A percentile compares a stretch with the other conserved stretches of the same genome.
These are phyloP conservation scores for Drosophila rufa DNA, from an alignment of 1,140 invertebrate genomes.

Conservation along the genomic window DNA sequence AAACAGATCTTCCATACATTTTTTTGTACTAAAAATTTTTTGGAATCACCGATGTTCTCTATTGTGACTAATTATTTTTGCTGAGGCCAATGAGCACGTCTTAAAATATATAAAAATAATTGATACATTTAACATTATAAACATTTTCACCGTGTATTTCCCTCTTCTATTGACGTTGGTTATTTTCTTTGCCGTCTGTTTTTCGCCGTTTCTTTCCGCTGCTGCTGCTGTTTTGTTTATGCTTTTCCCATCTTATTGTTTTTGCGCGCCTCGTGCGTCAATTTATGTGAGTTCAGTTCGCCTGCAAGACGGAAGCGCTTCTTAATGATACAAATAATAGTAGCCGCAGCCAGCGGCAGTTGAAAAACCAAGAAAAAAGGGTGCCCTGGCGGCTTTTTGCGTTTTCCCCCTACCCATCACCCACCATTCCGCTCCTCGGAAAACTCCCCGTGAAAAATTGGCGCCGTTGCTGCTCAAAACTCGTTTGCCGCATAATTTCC, in stretches of 20 bases:
- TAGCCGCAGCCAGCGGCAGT: conserved; percentile 21
- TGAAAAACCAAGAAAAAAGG: conserved; percentile 39
- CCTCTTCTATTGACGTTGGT: conserved; percentile 8
- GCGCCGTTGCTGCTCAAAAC: conserved; percentile 52
- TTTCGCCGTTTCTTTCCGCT: conserved; percentile 32
- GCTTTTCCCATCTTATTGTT: conserved; percentile 69
- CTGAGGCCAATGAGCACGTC: neutral
- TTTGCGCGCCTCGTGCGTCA: conserved; percentile 65
- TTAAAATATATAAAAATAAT: too few relatives aligned
- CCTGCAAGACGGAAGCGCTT: conserved; percentile 63
- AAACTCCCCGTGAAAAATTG: conserved; percentile 40
- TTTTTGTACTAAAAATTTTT: neutral
- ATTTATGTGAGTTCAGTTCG: conserved; percentile 57
- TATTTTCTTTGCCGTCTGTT: conserved; percentile 17
- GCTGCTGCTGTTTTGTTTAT: conserved; percentile 39
- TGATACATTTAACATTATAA: neutral
- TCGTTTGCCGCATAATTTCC: conserved; percentile 71
- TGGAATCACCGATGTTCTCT: neutral
- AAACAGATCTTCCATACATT: too few relatives aligned
- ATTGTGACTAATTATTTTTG: neutral
- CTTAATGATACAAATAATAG: conserved; percentile 64
- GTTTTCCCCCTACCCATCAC: conserved; percentile 10
- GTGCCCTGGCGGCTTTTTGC: conserved; percentile 20
- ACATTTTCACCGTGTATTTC: conserved; percentile 7
- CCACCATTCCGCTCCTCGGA: conserved; percentile 3